Base-by-base conservation (phyloP, 2,113 vertebrate species). In the Rhinogobius similis region DNA sequence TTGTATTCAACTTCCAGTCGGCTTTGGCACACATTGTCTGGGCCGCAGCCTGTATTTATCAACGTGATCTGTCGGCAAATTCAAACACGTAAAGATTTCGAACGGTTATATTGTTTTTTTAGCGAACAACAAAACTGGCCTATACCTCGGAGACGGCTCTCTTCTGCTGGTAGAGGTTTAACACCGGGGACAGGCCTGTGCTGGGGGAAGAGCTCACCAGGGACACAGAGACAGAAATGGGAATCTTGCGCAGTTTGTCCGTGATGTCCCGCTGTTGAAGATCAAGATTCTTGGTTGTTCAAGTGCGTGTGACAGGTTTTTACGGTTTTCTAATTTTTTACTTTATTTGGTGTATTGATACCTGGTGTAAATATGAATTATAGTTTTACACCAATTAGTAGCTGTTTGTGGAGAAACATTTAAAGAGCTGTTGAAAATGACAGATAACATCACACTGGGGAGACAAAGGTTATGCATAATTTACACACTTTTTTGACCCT, bases 1-100 rank as follows among this genome's bases (percentile, higher is more conserved):
- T 87, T 93, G 72, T 96, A 95, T 29, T 93, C 83, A 62, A 96
- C 81, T 75, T 94, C 86, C 13, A 98, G 89, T 75, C 96, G 96
- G 89, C 96, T 98, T 73, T 95, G 93, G 66, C 95, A 97, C 62
- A 95, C 65, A 1, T 95, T 95, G 81, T 97, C 95, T 4, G n/a
- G 59, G 53, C 84, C 86, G 46, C 89, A 89, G 23, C 80, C 85
- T 7, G 53, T 48, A 44, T 85, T 87, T 62, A 85, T 59, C 2
- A 89, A 55, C 16, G 26, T 10, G 26, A 88, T 81, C 82, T 88
- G 75, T 43, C 5, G 63, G 44, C 52, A 68, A 65, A 1, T 65
- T 39, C 29, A 26, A 6, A 56, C 1, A 46, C 63, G 14, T 53
- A 67, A 23, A 21, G 1, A 0, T 59, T 27, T 32, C 12, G 3